phyloP scores from a whole-genome alignment of 2,888 invertebrate species.

The Priocnemis perturbator region DNA sequence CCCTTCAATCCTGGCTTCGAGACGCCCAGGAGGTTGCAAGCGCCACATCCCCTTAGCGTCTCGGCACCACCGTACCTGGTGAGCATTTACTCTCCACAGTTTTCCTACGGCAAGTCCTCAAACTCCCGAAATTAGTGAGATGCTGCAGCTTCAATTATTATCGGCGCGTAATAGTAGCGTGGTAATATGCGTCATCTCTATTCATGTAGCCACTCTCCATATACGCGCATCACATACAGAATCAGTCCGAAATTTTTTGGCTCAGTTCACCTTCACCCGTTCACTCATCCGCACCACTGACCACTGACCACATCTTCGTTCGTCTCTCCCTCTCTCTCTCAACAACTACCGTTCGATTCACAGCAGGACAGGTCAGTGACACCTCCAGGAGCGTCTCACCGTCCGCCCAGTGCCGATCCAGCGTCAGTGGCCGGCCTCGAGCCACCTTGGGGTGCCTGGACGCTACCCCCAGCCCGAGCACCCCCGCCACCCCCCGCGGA shows the following conservation, averaged over 20 bases:
- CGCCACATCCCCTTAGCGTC: constrained; percentile 82
- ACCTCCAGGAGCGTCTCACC: constrained; percentile 70
- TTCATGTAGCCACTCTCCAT: too few species aligned
- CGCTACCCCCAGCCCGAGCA: constrained; percentile 77
- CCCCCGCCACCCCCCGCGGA: constrained; percentile 79
- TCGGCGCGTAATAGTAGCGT: too few species aligned
- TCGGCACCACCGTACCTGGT: constrained; percentile 83
- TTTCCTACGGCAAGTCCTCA: too few species aligned
- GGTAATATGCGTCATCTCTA: too few species aligned
- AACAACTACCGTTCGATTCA: constrained; percentile 7
- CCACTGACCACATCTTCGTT: too few species aligned
- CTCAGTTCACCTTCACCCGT: too few species aligned
- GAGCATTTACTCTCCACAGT: constrained; percentile 33
- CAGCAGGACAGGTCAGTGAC: constrained; percentile 72
- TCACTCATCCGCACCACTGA: too few species aligned
- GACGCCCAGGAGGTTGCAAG: constrained; percentile 77
- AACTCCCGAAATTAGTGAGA: too few species aligned
- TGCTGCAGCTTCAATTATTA: too few species aligned
- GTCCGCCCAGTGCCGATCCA: constrained; percentile 72
- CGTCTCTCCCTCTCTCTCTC: too few species aligned
- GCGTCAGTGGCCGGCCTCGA: constrained; percentile 66
- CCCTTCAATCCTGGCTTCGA: constrained; percentile 80
- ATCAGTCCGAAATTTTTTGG: too few species aligned
- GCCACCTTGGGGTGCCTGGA: constrained; percentile 72
- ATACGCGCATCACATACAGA: too few species aligned